Base-by-base conservation (phyloP, 2,888 invertebrate genomes). In the Gordius sp. region DNA sequence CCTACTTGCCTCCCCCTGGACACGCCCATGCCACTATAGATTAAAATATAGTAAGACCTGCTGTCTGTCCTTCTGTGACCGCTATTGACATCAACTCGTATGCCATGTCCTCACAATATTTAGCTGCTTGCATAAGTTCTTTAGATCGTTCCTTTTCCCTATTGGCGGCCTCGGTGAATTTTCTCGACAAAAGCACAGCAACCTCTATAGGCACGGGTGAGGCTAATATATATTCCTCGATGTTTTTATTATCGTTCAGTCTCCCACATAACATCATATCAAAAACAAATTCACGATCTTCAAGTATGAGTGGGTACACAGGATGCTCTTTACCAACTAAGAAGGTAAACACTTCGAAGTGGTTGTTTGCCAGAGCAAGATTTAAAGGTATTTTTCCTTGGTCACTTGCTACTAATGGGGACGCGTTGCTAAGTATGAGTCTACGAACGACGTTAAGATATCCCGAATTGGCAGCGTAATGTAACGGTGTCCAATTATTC, bases 161-260 rank as follows among this genome's bases (percentile, higher is more conserved):
- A 41, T 63, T 62, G 26, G 61, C 79, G 65, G 83, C 79, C 64
- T 85, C 84, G 26, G 65, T 62, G 61, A 68, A 69, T 28, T 66
- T 61, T 66, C 83, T 83, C 1, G 91, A 89, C 62, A 97, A 73
- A 72, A 97, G 97, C 59, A 91, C 91, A 23, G 97, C 93, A 16
- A 91, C 86, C 68, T 97, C 93, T 27, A 93, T 89, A 0, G 93
- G 93, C 2, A 93, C 93, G n/a, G 89, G 87, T 0, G 91, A 91
- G n/a, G 89, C 83, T 59, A 97, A 73, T 26, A 97, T 81, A 69
- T 97, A 97, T 68, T 97, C 93, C 68, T 89, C 84, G 61, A 97
- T 83, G 0, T 93, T 89, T 65, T 82, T 81, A 69, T 93, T 89
- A 66, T 85, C 81, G 72, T 85, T 71, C 78, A 71, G 65, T 60